A percentile compares a stretch with the other conserved stretches of the same genome.
These are phyloP conservation scores for Philopotamus ludificatus DNA, from an alignment of 1,140 invertebrate genomes.

Conservation along the genomic window DNA sequence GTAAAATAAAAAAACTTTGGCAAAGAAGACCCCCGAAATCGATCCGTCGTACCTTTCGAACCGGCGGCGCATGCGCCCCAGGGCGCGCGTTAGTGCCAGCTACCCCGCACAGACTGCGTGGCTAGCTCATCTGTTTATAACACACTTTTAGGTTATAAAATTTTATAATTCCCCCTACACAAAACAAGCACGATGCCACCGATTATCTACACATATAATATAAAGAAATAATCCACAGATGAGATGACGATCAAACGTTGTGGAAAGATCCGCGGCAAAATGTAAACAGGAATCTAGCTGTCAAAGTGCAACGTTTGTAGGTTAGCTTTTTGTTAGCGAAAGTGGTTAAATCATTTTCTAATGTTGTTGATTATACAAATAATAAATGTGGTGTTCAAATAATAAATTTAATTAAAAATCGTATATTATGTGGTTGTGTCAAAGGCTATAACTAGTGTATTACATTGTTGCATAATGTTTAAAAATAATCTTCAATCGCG, in stretches of 20 bases:
- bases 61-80: background rate
- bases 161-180: too few species aligned
- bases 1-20: too few species aligned
- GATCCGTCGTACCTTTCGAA: background rate
- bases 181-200: background rate
- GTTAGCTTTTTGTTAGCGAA: too few species aligned
- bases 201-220: too few species aligned
- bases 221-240: too few species aligned
- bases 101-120: background rate
- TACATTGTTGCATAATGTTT: background rate
- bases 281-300: too few species aligned
- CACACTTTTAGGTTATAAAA: constrained; percentile 5
- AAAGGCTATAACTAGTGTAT: constrained; percentile 15
- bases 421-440: constrained; percentile 5
- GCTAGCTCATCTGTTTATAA: background rate
- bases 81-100: background rate
- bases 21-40: background rate
- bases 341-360: too few species aligned
- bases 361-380: background rate
- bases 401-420: background rate
- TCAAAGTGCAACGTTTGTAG: too few species aligned
- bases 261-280: background rate
- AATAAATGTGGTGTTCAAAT: background rate
- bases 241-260: too few species aligned
- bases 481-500: background rate